Base-by-base conservation (phyloP, 2,888 invertebrate species). In the Lithosia quadra region DNA sequence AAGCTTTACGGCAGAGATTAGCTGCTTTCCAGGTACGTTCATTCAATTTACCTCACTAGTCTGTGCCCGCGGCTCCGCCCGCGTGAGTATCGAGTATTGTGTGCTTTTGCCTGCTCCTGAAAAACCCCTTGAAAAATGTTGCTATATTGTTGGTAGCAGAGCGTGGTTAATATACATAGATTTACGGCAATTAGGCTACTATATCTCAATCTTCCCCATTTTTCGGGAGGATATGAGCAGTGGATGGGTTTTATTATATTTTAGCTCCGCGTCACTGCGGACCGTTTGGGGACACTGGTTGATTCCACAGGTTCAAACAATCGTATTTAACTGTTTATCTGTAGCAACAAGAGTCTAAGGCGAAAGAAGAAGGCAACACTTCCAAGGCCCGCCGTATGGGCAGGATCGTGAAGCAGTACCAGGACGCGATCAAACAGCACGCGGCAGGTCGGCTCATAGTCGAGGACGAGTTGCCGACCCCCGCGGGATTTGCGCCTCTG, bases 361-460 rank as follows among this genome's bases (percentile, higher is more conserved):
- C 98, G 3, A 97, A 97, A 87, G 96, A 96, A 67, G 97, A 97
- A 81, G 97, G 96, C 2, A 99, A 99, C 88, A 91, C 96, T 0
- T 97, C 98, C 39, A 99, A 99, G 91, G 98, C 97, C 0, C 96
- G 99, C 67, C 96, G 99, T 65, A 97, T 98, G 95, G 98, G 98
- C 0, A 96, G 99, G 63, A 98, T 99, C 79, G 97, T 98, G 49
- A 99, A 99, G 92, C 99, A 99, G 91, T 99, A 98, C 86, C 97
- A 98, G 85, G 97, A 98, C 79, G 99, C 99, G 0, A 96, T 99
- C 36, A 97, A 97, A 86, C 86, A 95, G n/a, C 95, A 97, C 84
- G 96, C 97, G 75, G 96, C 96, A 5, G 99, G 99, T 0, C 97
- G 96, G 85, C 92, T 97, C 0, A 94, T 99, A 22, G 95, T 96